A percentile compares a stretch with the other conserved stretches of the same genome.
Conservation (phyloP, 2,113 vertebrate species). For the Callipepla squamata region DNA sequence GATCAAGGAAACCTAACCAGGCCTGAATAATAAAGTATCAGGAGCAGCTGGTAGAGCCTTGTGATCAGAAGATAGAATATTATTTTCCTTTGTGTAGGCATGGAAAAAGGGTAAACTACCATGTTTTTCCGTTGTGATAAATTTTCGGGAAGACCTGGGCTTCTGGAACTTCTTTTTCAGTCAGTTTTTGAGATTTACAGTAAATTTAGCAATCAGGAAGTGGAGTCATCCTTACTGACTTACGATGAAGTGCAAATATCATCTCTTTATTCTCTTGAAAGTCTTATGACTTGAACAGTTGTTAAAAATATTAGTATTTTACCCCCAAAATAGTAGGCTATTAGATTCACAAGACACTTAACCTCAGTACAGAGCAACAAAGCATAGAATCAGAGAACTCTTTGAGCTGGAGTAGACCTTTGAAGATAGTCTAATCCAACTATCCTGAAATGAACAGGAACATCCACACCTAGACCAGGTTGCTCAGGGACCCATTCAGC, state of each 20-base stretch:
- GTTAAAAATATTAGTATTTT: conserved; percentile 9
- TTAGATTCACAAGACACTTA: neutral
- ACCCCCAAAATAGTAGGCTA: neutral
- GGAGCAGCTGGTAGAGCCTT: neutral
- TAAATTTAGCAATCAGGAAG: conserved; percentile 50
- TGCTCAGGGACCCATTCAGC: too few relatives aligned
- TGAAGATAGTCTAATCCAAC: too few relatives aligned
- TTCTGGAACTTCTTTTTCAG: conserved; percentile 27
- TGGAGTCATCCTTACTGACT: conserved; percentile 55
- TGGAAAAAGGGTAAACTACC: conserved; percentile 13
- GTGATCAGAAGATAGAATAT: conserved; percentile 12
- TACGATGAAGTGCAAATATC: conserved; percentile 60
- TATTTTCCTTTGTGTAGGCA: conserved; percentile 38
- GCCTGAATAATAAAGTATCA: neutral
- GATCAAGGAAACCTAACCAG: neutral
- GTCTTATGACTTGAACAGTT: conserved; percentile 27
- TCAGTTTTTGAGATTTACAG: neutral
- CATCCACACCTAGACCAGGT: too few relatives aligned
- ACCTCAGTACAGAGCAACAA: neutral
- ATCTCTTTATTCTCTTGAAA: conserved; percentile 33
- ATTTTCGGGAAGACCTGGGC: conserved; percentile 31
- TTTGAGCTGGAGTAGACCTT: too few relatives aligned
- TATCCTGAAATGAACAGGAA: too few relatives aligned
- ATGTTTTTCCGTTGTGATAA: conserved; percentile 40
- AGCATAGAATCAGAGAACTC: too few relatives aligned